Evolutionary conservation across 2,113 vertebrate genomes (phyloP), one percentile per base, ranked within the genome.

Genomic region (Nesospiza acunhae): DNA sequence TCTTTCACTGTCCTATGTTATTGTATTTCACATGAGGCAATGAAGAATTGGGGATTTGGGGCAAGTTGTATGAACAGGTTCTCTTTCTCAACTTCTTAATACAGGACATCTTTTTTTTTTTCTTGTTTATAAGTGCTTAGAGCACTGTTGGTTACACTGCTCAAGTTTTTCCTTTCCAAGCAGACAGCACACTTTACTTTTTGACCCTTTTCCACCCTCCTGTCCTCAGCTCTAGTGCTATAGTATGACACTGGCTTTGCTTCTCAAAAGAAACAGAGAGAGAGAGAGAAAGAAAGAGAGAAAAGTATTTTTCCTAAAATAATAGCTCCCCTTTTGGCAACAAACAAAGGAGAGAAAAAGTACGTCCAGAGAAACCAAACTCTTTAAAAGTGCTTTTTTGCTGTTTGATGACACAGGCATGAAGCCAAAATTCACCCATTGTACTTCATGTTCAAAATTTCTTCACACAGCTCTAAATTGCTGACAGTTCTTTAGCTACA

Each of bases 351-450:
- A 83, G 56, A 87, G 84, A 91, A 92, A 56, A 90, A 97, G 91
- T 83, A 84, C 76, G 52, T 92, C 72, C 88, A 94, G 68, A 72
- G 83, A 94, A 96, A 96, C 41, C 46, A 55, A 94, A 81, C 52
- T 78, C 88, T 84, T 88, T 55, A 33, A 87, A 96, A 91, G 66
- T 46, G 59, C 35, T 76, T 80, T 89, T 95, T 81, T 82, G 20
- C 64, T 93, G 41, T 95, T 97, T 96, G 96, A 97, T 97, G 93
- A 97, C 58, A 95, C 56, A 96, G 96, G 96, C 90, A 81, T 18
- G 66, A 87, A 87, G 93, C 96, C 96, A 96, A 89, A 92, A 81
- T 92, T 95, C 90, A 87, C 90, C 94, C 94, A 93, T 94, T 96
- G 92, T 96, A 95, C 66, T 96, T 95, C 92, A 92, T 74, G 42